These are phyloP conservation scores for Pomatostomus ruficeps DNA, from an alignment of 2,113 vertebrate genomes.

Conservation along the genomic window DNA sequence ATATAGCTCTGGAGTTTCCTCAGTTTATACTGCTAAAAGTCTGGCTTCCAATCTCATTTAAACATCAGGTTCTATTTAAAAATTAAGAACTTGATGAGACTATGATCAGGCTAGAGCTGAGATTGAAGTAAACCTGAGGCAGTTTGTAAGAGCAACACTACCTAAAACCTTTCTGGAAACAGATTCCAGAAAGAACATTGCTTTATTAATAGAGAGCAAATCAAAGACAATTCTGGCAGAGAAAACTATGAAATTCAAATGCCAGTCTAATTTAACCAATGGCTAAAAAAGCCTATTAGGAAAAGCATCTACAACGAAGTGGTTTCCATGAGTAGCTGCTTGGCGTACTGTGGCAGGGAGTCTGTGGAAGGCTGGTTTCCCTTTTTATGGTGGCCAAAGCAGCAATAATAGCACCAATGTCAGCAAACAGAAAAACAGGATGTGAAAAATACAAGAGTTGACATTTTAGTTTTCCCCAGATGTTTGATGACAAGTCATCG, in stretches of 20 bases:
- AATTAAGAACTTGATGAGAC: not conserved
- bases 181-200: not conserved
- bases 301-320: not conserved
- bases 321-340: not conserved
- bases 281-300: not conserved
- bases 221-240: not conserved
- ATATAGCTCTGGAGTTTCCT: not conserved
- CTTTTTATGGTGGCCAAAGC: not conserved
- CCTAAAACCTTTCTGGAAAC: not conserved
- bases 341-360: not conserved
- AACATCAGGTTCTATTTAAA: not conserved
- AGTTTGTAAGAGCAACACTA: not conserved
- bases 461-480: slow-evolving; percentile 20
- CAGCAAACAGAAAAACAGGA: not conserved
- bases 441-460: slow-evolving; percentile 30
- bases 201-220: not conserved
- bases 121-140: not conserved
- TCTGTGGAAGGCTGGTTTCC: not conserved
- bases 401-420: slow-evolving; percentile 7
- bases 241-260: not conserved
- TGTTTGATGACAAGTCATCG: not conserved
- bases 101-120: not conserved
- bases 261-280: not conserved
- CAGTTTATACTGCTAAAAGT: not conserved
- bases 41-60: not conserved